Conservation (phyloP, 2,113 vertebrate species). For the Equus przewalskii region DNA sequence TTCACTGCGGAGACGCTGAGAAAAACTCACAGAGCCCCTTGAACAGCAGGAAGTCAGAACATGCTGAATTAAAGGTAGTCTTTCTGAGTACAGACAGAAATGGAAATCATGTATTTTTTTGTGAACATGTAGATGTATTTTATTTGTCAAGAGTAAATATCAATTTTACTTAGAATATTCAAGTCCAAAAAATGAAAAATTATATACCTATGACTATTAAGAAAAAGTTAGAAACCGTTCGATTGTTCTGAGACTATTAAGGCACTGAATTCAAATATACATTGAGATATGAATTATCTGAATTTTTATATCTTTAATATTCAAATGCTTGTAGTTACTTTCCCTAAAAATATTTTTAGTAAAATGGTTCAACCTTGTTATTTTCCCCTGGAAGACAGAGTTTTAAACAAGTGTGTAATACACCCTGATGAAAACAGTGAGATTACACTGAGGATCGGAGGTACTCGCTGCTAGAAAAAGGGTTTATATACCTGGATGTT, state of each 20-base stretch:
- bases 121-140: slow-evolving; percentile 75
- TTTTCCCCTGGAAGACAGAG: slow-evolving; percentile 1
- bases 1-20: neutral
- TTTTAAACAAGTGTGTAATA: slow-evolving; percentile 34
- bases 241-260: slow-evolving; percentile 43
- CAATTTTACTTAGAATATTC: slow-evolving; percentile 73
- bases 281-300: slow-evolving; percentile 15
- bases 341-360: slow-evolving; percentile 59
- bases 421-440: slow-evolving; percentile 4
- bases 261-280: slow-evolving; percentile 57
- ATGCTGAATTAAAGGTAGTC: neutral
- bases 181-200: slow-evolving; percentile 73
- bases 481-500: neutral
- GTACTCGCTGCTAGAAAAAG: slow-evolving; percentile 18
- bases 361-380: slow-evolving; percentile 21
- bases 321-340: slow-evolving; percentile 47
- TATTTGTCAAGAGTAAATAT: slow-evolving; percentile 67
- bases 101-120: neutral
- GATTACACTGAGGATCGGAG: neutral
- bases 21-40: neutral
- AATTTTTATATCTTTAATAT: slow-evolving; percentile 52
- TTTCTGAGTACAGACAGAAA: neutral
- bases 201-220: slow-evolving; percentile 35
- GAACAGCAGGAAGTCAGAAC: neutral
- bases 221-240: slow-evolving; percentile 61